Evolutionary conservation across 2,797 vertebrate genomes (phyloP).

Genomic region (Hydrolagus colliei): DNA sequence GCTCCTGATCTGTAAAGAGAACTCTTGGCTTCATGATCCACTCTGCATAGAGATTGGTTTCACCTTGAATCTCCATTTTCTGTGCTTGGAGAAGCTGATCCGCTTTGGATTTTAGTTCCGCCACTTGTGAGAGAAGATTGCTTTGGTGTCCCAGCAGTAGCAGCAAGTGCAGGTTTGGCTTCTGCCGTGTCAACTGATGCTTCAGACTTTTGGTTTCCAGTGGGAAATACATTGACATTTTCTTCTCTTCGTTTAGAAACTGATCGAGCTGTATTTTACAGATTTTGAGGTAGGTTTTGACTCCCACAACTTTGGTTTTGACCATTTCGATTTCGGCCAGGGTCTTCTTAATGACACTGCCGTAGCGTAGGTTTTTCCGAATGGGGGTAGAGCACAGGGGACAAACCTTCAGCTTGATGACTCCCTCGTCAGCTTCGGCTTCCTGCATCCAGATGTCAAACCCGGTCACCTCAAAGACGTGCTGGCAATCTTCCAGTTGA

Average conservation of each 20-base stretch:
- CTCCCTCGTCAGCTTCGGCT: not conserved
- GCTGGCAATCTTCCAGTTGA: conserved; percentile 40
- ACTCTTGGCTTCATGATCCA: conserved; percentile 2
- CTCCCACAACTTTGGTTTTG: conserved; percentile 35
- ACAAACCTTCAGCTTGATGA: conserved; percentile 35
- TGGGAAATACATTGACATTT: conserved; percentile 17
- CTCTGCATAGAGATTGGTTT: not conserved
- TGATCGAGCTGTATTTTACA: conserved; percentile 26
- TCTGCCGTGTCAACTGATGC: conserved; percentile 26
- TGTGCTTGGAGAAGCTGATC: not conserved
- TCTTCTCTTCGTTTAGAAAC: conserved; percentile 31
- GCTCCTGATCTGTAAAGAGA: not conserved
- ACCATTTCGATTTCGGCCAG: conserved; percentile 36
- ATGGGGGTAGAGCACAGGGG: conserved; percentile 39
- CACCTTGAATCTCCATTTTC: not conserved
- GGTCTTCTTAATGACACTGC: conserved; percentile 34
- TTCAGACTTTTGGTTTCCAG: not conserved
- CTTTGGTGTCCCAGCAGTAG: conserved; percentile 34
- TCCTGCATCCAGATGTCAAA: conserved; percentile 39
- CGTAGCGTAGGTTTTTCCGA: conserved; percentile 36
- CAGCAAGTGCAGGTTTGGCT: not conserved
- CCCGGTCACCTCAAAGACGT: conserved; percentile 39
- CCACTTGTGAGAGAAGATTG: conserved; percentile 36
- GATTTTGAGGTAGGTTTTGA: not conserved
- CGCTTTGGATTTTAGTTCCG: conserved; percentile 28